Base-by-base conservation (phyloP, 2,888 invertebrate species). In the Eupithecia centaureata region DNA sequence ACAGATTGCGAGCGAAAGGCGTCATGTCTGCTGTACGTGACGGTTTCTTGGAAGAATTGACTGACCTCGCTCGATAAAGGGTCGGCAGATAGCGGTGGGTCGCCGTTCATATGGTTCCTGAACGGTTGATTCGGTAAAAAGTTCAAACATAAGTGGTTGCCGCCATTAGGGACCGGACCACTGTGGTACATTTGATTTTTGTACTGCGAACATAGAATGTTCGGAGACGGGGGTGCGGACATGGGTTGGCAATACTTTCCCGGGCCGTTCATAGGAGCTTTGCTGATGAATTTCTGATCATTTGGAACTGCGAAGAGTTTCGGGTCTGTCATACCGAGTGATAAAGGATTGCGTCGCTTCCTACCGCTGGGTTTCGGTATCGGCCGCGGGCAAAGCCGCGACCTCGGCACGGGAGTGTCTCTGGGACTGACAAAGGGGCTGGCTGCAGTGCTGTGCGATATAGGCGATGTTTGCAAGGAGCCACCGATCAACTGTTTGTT, bases 381-480 rank as follows among this genome's bases (percentile, higher is more conserved):
- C 1, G 94, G 91, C 27, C 94, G 91, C 8, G 94, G 94, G 58
- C 94, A 94, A 65, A 94, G 94, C 28, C 95, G 94, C 0, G 95
- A 95, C 28, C 96, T 94, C 5, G 95, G 95, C 61, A 96, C 95
- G 5, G 97, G 96, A 0, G 97, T 96, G 77, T 95, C 95, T 52
- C 96, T 91, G 0, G 97, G 97, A 76, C 97, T 97, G 15, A 97
- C 97, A 85, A 97, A 97, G 0, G 97, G 96, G 84, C 96, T 96
- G 28, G 95, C 96, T 62, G 95, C 95, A 0, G 95, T 95, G 76
- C 96, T 96, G 73, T 95, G 95, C 30, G 91, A 90, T 65, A 88
- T 87, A n/a, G 92, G 93, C 2, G 92, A 94, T 67, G 90, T 92
- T 76, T 91, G 91, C 27, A 91, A 76, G 0, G 91, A 92, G 1